These are phyloP conservation scores for Muntiacus reevesi DNA, from an alignment of 2,113 vertebrate genomes.

Conservation along the genomic window DNA sequence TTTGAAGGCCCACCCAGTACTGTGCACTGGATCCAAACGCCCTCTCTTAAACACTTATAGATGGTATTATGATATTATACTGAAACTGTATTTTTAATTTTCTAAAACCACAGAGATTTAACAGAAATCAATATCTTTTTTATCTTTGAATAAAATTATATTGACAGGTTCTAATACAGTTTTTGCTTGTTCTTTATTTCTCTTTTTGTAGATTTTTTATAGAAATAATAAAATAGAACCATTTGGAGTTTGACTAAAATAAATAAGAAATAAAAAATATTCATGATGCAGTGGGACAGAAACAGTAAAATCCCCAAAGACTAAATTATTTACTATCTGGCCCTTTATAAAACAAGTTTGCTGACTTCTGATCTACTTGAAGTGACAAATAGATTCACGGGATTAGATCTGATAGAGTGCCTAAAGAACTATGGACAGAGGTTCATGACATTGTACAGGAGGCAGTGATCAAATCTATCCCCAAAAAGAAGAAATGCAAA, in stretches of 20 bases:
- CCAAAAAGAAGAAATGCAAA: not conserved
- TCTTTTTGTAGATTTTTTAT: not conserved
- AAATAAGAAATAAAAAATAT: not conserved
- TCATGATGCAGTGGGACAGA: not conserved
- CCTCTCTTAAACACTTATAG: not conserved
- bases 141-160: not conserved
- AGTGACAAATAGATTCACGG: not conserved
- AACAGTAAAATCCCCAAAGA: not conserved
- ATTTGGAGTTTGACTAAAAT: not conserved
- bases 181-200: not conserved
- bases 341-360: not conserved
- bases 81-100: conserved; percentile 28
- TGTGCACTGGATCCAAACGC: not conserved
- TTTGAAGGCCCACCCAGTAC: not conserved
- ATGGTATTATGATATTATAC: not conserved
- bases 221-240: not conserved
- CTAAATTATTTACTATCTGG: not conserved
- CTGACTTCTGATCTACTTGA: not conserved
- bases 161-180: not conserved
- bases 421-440: not conserved
- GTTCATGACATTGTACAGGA: not conserved
- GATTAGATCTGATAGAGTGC: not conserved
- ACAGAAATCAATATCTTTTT: not conserved
- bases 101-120: not conserved
- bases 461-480: not conserved